Conservation (phyloP, 2,888 invertebrate species). For the Dolichomitus sp. region DNA sequence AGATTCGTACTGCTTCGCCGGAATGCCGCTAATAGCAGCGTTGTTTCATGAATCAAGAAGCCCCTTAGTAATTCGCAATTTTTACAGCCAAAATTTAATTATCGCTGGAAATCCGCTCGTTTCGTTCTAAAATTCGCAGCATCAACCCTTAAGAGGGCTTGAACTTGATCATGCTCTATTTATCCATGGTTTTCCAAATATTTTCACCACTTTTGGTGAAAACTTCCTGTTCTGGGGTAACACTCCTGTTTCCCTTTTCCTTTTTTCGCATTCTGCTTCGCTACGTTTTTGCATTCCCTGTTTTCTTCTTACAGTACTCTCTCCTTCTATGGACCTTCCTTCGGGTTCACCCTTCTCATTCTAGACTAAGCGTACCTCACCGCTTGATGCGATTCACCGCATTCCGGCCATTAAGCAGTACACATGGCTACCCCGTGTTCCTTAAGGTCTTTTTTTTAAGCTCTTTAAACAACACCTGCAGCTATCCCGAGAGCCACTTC, state of each 20-base stretch:
- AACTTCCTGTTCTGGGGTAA: conserved; percentile 25
- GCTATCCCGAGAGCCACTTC: conserved; percentile 61
- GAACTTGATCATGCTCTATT: conserved; percentile 20
- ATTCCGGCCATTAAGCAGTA: conserved; percentile 78
- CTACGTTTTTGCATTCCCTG: conserved; percentile 48
- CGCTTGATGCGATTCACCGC: conserved; percentile 70
- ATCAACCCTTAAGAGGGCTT: conserved; percentile 17
- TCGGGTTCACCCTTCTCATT: conserved; percentile 67
- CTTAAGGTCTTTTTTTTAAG: conserved; percentile 71
- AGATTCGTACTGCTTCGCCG: conserved; percentile 31
- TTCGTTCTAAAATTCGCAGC: conserved; percentile 5
- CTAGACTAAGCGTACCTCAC: conserved; percentile 65
- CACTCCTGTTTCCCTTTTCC: conserved; percentile 36
- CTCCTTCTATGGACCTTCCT: conserved; percentile 52
- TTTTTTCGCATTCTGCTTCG: conserved; percentile 54
- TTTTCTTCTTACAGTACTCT: conserved; percentile 53
- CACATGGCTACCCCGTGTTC: conserved; percentile 73
- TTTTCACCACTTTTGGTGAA: conserved; percentile 37
- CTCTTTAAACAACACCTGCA: conserved; percentile 77
- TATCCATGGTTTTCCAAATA: conserved; percentile 52
- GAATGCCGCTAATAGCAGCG: conserved; percentile 12
- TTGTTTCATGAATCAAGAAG: conserved; percentile 25
- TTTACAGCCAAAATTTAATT: conserved; percentile 31
- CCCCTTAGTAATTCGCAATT: conserved; percentile 26
- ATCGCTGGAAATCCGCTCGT: background rate